Percentiles rank a stretch among this genome's conserved stretches.
Conservation (phyloP, 1,140 invertebrate genomes). For the Diuraphis noxia region DNA sequence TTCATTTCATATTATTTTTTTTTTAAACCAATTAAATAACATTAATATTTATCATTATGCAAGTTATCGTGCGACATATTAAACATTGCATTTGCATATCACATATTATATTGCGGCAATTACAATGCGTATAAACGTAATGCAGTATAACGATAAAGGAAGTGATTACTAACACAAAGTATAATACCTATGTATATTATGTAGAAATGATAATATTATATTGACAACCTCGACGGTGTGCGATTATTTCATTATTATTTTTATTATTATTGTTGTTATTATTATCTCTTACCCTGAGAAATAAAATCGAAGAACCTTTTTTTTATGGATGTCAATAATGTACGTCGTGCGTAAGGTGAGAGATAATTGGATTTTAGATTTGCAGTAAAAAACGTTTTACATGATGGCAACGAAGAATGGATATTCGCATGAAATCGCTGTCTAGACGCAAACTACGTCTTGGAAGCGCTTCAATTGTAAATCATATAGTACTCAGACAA, state of each 20-base stretch:
- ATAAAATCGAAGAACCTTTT: slow-evolving; percentile 15
- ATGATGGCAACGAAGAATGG: background rate
- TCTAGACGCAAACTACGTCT: slow-evolving; percentile 50
- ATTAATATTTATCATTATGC: background rate
- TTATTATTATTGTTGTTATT: slow-evolving; percentile 27
- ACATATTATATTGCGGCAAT: background rate
- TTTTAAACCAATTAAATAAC: background rate
- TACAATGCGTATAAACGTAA: background rate
- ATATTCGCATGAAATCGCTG: slow-evolving; percentile 53
- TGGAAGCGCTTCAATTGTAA: slow-evolving; percentile 49
- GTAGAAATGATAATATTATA: background rate
- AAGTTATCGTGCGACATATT: background rate
- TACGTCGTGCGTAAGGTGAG: background rate
- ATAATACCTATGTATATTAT: background rate
- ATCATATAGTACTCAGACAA: slow-evolving; percentile 36
- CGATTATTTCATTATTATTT: slow-evolving; percentile 21
- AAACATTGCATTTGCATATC: background rate
- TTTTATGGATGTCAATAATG: slow-evolving; percentile 52
- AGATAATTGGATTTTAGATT: slow-evolving; percentile 54
- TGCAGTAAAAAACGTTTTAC: slow-evolving; percentile 48
- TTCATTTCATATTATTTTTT: background rate
- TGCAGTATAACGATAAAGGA: background rate
- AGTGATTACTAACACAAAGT: background rate
- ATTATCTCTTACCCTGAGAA: background rate
- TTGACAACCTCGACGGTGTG: slow-evolving; percentile 4